A percentile compares a stretch with the other conserved stretches of the same genome.
Evolutionary conservation across 1,140 invertebrate genomes (phyloP).

Genomic region (Cardiocondyla obscurior): DNA sequence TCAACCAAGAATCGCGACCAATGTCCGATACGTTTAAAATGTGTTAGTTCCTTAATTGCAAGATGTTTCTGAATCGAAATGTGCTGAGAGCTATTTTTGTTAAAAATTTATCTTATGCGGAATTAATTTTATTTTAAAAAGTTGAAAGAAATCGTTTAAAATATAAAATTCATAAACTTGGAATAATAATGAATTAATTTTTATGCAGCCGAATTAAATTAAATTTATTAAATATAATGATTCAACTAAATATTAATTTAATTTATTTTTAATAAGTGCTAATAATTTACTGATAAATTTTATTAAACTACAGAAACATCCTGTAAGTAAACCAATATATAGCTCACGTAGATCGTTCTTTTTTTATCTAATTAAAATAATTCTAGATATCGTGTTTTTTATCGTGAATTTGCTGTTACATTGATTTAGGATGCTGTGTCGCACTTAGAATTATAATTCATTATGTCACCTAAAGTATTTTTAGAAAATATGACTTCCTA

Average conservation of each 20-base stretch:
- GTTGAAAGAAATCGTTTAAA: background rate
- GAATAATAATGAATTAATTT: background rate
- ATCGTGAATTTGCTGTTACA: background rate
- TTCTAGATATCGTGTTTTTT: constrained; percentile 16
- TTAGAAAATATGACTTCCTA: constrained; percentile 3
- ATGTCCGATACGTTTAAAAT: constrained; percentile 14
- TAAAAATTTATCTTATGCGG: background rate
- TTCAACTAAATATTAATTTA: background rate
- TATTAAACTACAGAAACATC: constrained; percentile 12
- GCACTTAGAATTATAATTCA: constrained; percentile 16
- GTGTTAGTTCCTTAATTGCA: background rate
- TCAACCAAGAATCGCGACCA: constrained; percentile 5
- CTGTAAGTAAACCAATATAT: constrained; percentile 16
- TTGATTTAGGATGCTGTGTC: background rate
- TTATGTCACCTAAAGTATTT: constrained; percentile 15
- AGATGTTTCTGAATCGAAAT: constrained; percentile 31
- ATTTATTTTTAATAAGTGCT: background rate
- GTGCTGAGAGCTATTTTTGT: background rate
- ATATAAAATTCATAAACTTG: background rate
- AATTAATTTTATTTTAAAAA: background rate
- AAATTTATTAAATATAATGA: background rate
- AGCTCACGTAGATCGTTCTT: constrained; percentile 25
- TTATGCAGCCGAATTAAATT: background rate
- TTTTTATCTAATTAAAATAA: constrained; percentile 18
- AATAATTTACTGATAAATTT: background rate